Percentiles rank a stretch among this genome's conserved stretches.
These are phyloP conservation scores for Drosophila parthenogenetica DNA, from an alignment of 2,888 invertebrate genomes.

Conservation along the genomic window DNA sequence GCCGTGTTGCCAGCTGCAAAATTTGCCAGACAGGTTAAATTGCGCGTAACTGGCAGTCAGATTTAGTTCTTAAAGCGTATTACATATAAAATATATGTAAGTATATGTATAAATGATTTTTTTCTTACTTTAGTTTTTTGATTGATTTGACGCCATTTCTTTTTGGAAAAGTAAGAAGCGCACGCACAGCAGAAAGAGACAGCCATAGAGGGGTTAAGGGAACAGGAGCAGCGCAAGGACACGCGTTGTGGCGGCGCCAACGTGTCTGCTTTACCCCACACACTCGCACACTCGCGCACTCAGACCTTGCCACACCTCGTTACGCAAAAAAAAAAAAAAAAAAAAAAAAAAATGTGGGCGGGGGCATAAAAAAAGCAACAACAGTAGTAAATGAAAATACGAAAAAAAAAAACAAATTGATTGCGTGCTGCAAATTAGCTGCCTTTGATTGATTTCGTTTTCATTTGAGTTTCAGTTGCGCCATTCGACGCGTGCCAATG, in stretches of 20 bases:
- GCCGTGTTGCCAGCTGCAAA: conserved; percentile 38
- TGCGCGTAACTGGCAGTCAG: conserved; percentile 66
- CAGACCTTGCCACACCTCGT: conserved; percentile 53
- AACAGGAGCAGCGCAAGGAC: conserved; percentile 36
- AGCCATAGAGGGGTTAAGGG: not conserved
- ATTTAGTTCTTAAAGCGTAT: conserved; percentile 25
- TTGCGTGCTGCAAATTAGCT: conserved; percentile 71
- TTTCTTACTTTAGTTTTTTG: conserved; percentile 31
- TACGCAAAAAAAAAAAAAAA: conserved; percentile 43
- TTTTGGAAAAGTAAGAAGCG: conserved; percentile 14
- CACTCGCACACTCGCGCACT: not conserved
- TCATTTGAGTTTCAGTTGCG: conserved; percentile 25
- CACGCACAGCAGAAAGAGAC: conserved; percentile 6
- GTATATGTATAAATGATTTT: not conserved
- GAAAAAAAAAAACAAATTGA: conserved; percentile 42
- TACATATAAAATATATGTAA: not conserved
- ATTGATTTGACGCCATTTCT: conserved; percentile 58
- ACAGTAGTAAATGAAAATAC: not conserved
- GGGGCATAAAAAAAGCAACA: not conserved
- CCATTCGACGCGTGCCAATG: conserved; percentile 14
- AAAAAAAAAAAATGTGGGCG: not conserved
- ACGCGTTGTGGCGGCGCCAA: conserved; percentile 33
- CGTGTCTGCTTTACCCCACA: conserved; percentile 44
- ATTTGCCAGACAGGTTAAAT: conserved; percentile 73
- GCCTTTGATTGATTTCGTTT: conserved; percentile 73